Evolutionary conservation across 2,888 invertebrate genomes (phyloP), one percentile per base, ranked within the genome.

Genomic region (Celastrina argiolus): DNA sequence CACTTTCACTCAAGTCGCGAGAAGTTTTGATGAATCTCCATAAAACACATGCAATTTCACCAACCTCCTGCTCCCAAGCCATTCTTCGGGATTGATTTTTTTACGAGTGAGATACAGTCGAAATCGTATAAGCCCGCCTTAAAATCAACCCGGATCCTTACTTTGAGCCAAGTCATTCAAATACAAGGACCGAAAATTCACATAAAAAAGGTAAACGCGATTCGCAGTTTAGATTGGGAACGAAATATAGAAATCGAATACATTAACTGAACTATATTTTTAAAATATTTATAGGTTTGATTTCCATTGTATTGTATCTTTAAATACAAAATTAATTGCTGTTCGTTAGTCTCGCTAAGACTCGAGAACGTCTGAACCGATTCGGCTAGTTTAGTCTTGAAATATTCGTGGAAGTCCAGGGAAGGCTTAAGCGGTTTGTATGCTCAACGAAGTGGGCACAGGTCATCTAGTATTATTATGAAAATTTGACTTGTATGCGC

Each of bases 61-160:
- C 61, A 16, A 39, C 1, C 22, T 61, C 56, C 1, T 39, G 6
- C 51, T 61, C n/a, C 39, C 12, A 36, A 18, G 14, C 22, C 31
- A 36, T 61, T 34, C 59, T 12, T 16, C 6, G 14, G 16, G 22
- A 61, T 61, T 61, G 61, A 61, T 61, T 61, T 22, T 61, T 61
- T 65, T 56, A 69, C 68, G 67, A 68, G 67, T 68, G 64, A 63
- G 66, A 71, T 70, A 67, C 68, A 68, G 67, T 42, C 66, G 63
- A 66, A 70, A 71, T 68, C 69, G 68, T 68, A 56, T 70, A 70
- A 70, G 64, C 69, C 63, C 64, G 68, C 70, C 69, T 69, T 67
- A 68, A 70, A 70, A 66, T 67, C 67, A 61, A 69, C 68, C 66
- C 42, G 69, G 68, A 66, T 65, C 67, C 66, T 61, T 68, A 68